Evolutionary conservation across 2,797 vertebrate species (phyloP).

Genomic region (Anguilla megastoma): DNA sequence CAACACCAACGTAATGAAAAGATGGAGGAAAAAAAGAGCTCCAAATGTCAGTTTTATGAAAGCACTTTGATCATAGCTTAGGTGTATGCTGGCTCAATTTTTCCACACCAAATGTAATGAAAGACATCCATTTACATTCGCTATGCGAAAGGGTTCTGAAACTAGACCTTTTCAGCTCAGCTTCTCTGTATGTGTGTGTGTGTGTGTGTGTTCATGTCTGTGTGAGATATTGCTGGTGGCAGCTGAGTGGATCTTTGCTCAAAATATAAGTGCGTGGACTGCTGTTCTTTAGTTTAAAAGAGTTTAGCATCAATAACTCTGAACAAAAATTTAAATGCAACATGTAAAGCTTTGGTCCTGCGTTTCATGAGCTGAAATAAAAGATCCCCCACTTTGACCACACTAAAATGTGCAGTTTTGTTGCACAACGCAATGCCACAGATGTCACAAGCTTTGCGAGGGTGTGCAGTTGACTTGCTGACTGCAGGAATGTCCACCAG

Average conservation of each 20-base stretch:
- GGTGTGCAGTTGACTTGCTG: too few species aligned
- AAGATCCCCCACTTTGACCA: too few species aligned
- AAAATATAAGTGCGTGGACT: not conserved
- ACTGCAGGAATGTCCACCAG: too few species aligned
- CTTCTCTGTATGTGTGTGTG: not conserved
- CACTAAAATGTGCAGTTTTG: too few species aligned
- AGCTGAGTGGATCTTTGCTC: not conserved
- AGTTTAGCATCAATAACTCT: not conserved
- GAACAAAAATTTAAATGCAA: too few species aligned
- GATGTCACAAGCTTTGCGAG: too few species aligned
- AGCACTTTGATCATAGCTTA: constrained; percentile 54
- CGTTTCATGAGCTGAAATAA: too few species aligned
- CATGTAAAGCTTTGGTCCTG: too few species aligned
- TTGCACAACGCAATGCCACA: too few species aligned
- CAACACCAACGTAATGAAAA: constrained; percentile 56
- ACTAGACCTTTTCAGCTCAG: not conserved
- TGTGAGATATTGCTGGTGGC: not conserved
- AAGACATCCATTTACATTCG: constrained; percentile 43
- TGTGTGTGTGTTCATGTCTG: not conserved
- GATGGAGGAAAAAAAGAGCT: constrained; percentile 41
- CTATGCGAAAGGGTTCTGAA: constrained; percentile 23
- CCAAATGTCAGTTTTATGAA: constrained; percentile 45
- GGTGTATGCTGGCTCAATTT: constrained; percentile 41
- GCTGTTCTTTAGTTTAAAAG: not conserved
- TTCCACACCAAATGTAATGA: constrained; percentile 43